Percentiles rank a stretch among this genome's conserved stretches.
Conservation (phyloP, 2,113 vertebrate species). For the Halcyon malimbica region DNA sequence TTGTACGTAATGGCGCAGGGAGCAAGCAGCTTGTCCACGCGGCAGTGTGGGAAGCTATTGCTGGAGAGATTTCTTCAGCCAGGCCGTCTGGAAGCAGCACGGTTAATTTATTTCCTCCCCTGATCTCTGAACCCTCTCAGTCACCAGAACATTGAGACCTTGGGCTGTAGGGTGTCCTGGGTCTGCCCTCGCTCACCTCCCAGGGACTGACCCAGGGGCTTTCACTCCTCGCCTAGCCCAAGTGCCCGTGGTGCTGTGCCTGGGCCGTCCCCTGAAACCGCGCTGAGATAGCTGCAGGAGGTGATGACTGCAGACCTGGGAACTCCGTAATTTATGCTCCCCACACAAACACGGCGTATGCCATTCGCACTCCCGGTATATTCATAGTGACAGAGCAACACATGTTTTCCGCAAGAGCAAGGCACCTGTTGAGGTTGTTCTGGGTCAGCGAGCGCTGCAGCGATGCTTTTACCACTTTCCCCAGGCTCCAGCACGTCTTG, state of each 20-base stretch:
- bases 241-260: background rate
- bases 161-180: background rate
- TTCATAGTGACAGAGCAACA: constrained; percentile 53
- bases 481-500: background rate
- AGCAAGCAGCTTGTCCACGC: background rate
- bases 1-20: background rate
- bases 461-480: background rate
- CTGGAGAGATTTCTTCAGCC: background rate
- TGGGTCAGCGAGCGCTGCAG: background rate
- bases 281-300: background rate
- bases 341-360: constrained; percentile 24
- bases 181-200: background rate
- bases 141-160: background rate
- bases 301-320: background rate
- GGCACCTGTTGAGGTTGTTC: constrained; percentile 56
- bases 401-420: constrained; percentile 26
- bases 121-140: background rate
- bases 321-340: constrained; percentile 36
- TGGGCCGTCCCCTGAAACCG: background rate
- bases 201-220: background rate
- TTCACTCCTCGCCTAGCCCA: background rate
- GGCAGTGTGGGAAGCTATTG: rapidly evolving
- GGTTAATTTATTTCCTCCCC: background rate
- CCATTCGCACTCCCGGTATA: constrained; percentile 3
- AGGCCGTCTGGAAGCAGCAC: background rate